These are phyloP conservation scores for Drosophila pectinifera DNA, from an alignment of 1,140 invertebrate species.

Conservation along the genomic window DNA sequence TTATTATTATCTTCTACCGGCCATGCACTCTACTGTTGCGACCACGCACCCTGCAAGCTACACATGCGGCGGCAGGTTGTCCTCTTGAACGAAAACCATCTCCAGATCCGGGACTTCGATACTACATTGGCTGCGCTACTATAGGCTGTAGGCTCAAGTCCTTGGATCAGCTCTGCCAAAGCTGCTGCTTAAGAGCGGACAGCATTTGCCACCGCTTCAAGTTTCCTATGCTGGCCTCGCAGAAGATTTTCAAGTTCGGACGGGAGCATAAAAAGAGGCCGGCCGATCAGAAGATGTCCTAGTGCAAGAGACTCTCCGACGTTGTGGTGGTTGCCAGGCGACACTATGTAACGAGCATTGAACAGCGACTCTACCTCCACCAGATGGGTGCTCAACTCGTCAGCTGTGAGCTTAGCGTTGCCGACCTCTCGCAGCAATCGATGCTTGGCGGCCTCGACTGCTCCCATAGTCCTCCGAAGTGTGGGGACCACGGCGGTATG, in stretches of 20 bases:
- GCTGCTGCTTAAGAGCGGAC: too few species aligned
- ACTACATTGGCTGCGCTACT: too few species aligned
- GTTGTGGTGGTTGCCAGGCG: neutral
- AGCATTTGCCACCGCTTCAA: neutral
- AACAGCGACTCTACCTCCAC: neutral
- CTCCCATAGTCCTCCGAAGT: conserved; percentile 1
- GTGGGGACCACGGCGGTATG: neutral
- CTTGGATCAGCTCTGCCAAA: neutral
- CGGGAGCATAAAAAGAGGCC: neutral
- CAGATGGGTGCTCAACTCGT: conserved; percentile 2
- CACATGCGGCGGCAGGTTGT: neutral
- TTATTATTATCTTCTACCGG: too few species aligned
- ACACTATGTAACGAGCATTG: neutral
- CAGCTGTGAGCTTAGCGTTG: too few species aligned
- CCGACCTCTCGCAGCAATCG: too few species aligned
- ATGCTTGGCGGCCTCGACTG: too few species aligned
- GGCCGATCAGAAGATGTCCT: neutral
- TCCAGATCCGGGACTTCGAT: too few species aligned
- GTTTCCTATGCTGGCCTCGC: neutral
- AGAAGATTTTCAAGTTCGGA: neutral
- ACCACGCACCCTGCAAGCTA: neutral
- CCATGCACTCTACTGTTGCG: too few species aligned
- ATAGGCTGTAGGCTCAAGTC: too few species aligned
- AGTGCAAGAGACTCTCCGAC: neutral
- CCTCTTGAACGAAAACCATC: neutral